These are phyloP conservation scores for Leptosomus discolor DNA, from an alignment of 2,113 vertebrate species.

Conservation along the genomic window DNA sequence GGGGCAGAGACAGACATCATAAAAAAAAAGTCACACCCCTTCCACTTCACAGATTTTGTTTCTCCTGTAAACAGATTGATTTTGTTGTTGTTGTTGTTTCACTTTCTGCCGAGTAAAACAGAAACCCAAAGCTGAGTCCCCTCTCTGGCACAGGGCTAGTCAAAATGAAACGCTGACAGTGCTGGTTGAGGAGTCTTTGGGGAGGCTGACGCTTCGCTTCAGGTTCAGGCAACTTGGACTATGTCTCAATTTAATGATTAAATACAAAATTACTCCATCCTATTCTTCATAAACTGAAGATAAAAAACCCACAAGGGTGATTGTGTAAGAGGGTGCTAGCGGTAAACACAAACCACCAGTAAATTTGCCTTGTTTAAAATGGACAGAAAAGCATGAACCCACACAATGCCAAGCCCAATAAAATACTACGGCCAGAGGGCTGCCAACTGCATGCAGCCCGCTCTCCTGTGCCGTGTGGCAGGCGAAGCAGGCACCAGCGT, in stretches of 20 bases:
- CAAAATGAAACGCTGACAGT: background rate
- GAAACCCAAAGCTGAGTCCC: background rate
- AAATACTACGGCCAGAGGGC: background rate
- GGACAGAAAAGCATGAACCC: background rate
- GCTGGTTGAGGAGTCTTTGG: background rate
- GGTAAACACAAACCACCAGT: background rate
- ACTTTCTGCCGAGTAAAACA: background rate
- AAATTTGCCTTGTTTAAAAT: background rate
- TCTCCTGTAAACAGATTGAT: background rate
- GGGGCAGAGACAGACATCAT: background rate
- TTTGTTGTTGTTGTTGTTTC: background rate
- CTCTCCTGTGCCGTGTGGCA: background rate
- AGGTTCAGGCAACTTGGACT: background rate
- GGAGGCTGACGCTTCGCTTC: background rate
- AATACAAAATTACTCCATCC: background rate
- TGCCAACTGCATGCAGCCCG: background rate
- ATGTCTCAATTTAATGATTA: background rate
- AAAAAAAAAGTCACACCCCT: background rate
- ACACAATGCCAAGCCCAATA: background rate
- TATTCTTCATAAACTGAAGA: background rate
- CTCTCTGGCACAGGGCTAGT: background rate
- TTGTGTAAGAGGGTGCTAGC: background rate
- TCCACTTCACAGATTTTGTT: too few species aligned
- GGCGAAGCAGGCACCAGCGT: fast-evolving
- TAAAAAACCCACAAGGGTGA: background rate